A percentile compares a stretch with the other conserved stretches of the same genome.
Conservation (phyloP, 2,888 invertebrate species). For the Xestobium rufovillosum region DNA sequence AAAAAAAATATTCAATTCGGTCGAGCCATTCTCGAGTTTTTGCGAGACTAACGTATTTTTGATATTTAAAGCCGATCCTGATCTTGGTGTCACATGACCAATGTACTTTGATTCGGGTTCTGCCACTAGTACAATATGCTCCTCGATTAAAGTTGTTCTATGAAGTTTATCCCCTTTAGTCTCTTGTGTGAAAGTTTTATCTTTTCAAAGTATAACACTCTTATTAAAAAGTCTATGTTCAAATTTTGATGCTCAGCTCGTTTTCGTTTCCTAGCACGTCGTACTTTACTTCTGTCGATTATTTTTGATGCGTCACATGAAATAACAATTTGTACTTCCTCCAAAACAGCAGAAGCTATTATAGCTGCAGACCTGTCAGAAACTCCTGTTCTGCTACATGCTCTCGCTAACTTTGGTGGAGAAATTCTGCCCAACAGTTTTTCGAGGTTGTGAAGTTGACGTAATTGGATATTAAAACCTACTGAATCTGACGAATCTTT, state of each 20-base stretch:
- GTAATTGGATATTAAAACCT: too few species aligned
- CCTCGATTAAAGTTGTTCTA: conserved; percentile 17
- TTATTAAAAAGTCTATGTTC: not conserved
- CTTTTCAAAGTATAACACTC: conserved; percentile 21
- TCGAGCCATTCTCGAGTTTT: too few species aligned
- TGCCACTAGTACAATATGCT: conserved; percentile 18
- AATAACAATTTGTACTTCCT: too few species aligned
- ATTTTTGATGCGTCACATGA: conserved; percentile 12
- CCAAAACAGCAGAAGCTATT: conserved; percentile 16
- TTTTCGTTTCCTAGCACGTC: conserved; percentile 10
- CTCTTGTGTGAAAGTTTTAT: conserved; percentile 15
- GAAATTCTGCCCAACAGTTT: conserved; percentile 12
- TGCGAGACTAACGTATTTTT: conserved; percentile 5
- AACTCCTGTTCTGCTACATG: conserved; percentile 16
- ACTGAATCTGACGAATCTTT: too few species aligned
- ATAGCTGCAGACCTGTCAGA: conserved; percentile 18
- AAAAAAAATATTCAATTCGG: too few species aligned
- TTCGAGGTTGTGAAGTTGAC: conserved; percentile 8
- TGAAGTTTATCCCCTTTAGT: conserved; percentile 13
- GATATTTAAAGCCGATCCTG: conserved; percentile 14
- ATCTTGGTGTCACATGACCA: conserved; percentile 17
- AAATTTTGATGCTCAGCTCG: conserved; percentile 8
- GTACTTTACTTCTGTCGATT: conserved; percentile 19
- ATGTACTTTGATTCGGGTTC: conserved; percentile 21
- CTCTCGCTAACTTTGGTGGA: conserved; percentile 13